Base-by-base conservation (phyloP, 2,888 invertebrate species). In the Pachycephus smyrnensis region DNA sequence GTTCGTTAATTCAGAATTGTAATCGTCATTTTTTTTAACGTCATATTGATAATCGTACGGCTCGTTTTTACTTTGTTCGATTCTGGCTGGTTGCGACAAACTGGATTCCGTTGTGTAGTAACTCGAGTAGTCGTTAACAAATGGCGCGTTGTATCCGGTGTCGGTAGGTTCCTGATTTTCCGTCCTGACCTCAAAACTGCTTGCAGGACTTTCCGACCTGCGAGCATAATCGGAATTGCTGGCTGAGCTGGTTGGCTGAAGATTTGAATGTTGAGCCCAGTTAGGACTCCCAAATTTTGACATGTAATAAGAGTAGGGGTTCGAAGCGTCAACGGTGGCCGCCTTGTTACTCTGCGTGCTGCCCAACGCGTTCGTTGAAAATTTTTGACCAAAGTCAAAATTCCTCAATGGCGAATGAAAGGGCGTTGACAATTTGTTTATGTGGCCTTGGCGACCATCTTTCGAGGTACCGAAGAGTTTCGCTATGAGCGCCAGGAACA, bases 401-500 rank as follows among this genome's bases (percentile, higher is more conserved):
- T 40, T 68, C 12, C 11, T 11, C 1, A 36, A 9, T 12, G 77
- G 69, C 12, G 76, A 68, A 73, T 76, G 36, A 12, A 37, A 37
- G 0, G 15, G 6, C 4, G 40, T 15, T 2, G 40, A 15, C 2
- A 15, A 40, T 15, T 40, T 15, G 2, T 55, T 2, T 15, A 68
- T n/a, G 35, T 35, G 11, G 35, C 12, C 75, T 89, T 89, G 69
- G 82, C 84, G 11, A 84, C 85, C 84, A 77, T 94, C 93, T 4
- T 89, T 88, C 0, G 94, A 93, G 35, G 92, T 89, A 0, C 95
- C 94, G 83, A 94, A 94, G 2, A 95, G 87, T 78, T 92, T 93
- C 0, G 94, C 89, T 0, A 95, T 85, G 40, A 95, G 88, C 0
- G 94, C 92, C 68, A 95, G 88, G 85, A 94, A 95, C 89, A 95